Percentiles rank a stretch among this genome's conserved stretches.
These are phyloP conservation scores for Panzeria rudis DNA, from an alignment of 2,888 invertebrate genomes.

Conservation along the genomic window DNA sequence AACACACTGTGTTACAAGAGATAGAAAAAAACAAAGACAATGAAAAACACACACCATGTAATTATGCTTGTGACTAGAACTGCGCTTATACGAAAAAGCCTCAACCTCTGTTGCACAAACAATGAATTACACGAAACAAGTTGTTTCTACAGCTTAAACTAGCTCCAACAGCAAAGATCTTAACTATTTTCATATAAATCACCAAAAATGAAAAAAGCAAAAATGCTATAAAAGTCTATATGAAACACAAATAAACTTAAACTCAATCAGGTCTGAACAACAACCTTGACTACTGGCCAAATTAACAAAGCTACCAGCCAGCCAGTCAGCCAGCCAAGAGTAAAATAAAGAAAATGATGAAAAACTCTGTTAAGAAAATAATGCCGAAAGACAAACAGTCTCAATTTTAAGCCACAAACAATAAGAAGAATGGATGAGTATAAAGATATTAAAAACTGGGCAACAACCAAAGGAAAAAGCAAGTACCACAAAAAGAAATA, in stretches of 20 bases:
- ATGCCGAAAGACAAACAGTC: conserved; percentile 18
- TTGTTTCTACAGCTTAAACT: conserved; percentile 1
- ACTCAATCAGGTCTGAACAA: conserved; percentile 61
- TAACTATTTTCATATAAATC: conserved; percentile 58
- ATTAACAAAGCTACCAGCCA: conserved; percentile 49
- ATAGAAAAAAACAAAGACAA: neutral
- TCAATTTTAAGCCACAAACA: neutral
- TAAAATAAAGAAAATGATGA: conserved; percentile 25
- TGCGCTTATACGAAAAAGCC: conserved; percentile 42
- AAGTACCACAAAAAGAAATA: neutral
- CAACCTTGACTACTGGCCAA: conserved; percentile 71
- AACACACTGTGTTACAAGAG: conserved; percentile 38
- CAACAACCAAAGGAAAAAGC: too few species aligned
- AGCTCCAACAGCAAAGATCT: conserved; percentile 41
- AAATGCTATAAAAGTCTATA: conserved; percentile 31
- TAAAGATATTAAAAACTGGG: too few species aligned
- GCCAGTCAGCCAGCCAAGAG: conserved; percentile 28
- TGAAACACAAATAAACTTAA: conserved; percentile 31
- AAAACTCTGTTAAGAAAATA: conserved; percentile 19
- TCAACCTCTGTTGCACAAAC: conserved; percentile 68
- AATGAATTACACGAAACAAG: conserved; percentile 46
- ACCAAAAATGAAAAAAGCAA: conserved; percentile 47
- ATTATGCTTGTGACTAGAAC: conserved; percentile 41
- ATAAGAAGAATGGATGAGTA: neutral
- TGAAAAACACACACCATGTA: conserved; percentile 17